phyloP scores from a whole-genome alignment of 2,888 invertebrate genomes.

The Automeris io region DNA sequence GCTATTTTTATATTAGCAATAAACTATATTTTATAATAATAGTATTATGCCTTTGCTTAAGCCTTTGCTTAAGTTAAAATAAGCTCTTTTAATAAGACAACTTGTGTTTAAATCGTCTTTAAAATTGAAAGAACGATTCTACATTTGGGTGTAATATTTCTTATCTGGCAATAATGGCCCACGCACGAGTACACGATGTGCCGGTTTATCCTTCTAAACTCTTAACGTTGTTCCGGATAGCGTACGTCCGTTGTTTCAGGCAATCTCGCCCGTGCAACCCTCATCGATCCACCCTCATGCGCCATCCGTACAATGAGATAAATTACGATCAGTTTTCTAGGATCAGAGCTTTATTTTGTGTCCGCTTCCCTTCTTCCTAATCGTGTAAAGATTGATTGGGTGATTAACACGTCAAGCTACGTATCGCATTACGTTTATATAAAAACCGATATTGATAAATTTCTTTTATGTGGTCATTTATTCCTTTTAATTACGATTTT shows the following conservation, averaged over 20 bases:
- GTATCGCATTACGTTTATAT: neutral
- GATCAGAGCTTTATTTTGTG: slow-evolving; percentile 7
- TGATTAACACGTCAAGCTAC: slow-evolving; percentile 5
- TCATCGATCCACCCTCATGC: slow-evolving; percentile 8
- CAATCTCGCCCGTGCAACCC: slow-evolving; percentile 9
- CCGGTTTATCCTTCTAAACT: neutral
- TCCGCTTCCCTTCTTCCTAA: slow-evolving; percentile 5
- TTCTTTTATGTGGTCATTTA: neutral
- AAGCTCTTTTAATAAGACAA: too few relatives aligned
- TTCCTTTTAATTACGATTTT: too few relatives aligned
- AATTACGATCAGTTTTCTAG: slow-evolving; percentile 7
- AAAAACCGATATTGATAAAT: neutral
- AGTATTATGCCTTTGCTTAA: too few relatives aligned
- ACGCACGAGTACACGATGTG: slow-evolving; percentile 23
- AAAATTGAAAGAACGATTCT: neutral
- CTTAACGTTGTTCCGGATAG: slow-evolving; percentile 5
- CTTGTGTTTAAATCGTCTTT: neutral
- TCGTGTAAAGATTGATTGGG: slow-evolving; percentile 6
- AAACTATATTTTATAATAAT: too few relatives aligned
- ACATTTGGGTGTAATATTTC: too few relatives aligned
- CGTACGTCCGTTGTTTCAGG: slow-evolving; percentile 5
- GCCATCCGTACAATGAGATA: slow-evolving; percentile 6
- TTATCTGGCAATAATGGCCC: too few relatives aligned
- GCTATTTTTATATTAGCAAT: too few relatives aligned
- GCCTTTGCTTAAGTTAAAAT: too few relatives aligned